Conservation (phyloP, 2,888 invertebrate species). For the Synergus itoensis region DNA sequence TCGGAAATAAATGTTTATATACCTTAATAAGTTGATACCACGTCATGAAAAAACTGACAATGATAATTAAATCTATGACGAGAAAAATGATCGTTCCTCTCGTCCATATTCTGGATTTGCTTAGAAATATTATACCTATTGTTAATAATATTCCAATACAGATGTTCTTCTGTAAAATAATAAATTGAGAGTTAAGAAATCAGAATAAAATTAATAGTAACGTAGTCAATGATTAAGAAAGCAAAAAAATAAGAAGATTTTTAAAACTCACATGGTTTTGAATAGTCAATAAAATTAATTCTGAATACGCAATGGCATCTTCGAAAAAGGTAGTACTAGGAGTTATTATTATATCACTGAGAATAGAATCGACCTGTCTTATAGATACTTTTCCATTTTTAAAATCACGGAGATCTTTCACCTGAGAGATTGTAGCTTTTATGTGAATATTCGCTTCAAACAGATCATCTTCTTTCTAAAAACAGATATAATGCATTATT, state of each 20-base stretch:
- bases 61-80: slow-evolving; percentile 56
- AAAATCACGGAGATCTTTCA: slow-evolving; percentile 62
- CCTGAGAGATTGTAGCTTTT: slow-evolving; percentile 59
- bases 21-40: slow-evolving; percentile 70
- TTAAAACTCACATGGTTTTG: slow-evolving; percentile 52
- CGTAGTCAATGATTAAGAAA: neutral
- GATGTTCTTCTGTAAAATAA: slow-evolving; percentile 54
- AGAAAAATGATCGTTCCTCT: slow-evolving; percentile 56
- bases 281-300: slow-evolving; percentile 44
- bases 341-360: slow-evolving; percentile 60
- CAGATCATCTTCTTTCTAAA: slow-evolving; percentile 55
- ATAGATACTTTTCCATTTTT: slow-evolving; percentile 60
- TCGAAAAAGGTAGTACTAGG: slow-evolving; percentile 45
- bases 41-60: slow-evolving; percentile 65
- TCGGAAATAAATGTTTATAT: slow-evolving; percentile 19
- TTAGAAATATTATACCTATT: slow-evolving; percentile 49
- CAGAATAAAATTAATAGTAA: slow-evolving; percentile 1
- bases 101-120: slow-evolving; percentile 54
- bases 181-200: slow-evolving; percentile 27
- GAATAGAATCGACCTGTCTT: slow-evolving; percentile 66
- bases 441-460: slow-evolving; percentile 60
- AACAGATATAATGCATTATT: neutral
- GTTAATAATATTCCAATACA: slow-evolving; percentile 44
- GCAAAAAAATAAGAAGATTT: slow-evolving; percentile 21
- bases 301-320: slow-evolving; percentile 48